Conservation (phyloP, 2,797 vertebrate genomes). For the Acanthornis magna region DNA sequence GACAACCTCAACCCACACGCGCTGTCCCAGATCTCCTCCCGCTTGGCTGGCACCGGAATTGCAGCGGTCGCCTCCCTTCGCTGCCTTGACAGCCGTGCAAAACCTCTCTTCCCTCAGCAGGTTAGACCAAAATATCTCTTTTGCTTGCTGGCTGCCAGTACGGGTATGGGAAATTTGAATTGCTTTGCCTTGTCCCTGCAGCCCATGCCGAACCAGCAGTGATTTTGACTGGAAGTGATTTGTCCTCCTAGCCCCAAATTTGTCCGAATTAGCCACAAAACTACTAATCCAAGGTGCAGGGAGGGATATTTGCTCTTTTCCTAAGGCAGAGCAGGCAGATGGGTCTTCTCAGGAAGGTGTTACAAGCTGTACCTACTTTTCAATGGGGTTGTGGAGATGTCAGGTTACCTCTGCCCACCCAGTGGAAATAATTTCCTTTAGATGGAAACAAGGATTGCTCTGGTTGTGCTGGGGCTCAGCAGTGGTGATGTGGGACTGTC, state of each 20-base stretch:
- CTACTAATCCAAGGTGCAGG: neutral
- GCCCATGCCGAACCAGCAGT: fast-evolving
- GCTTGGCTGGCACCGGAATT: neutral
- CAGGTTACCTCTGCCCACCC: neutral
- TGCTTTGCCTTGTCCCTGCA: neutral
- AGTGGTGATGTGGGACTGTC: neutral
- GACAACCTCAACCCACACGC: neutral
- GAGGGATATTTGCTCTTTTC: neutral
- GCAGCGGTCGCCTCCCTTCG: neutral
- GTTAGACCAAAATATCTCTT: neutral
- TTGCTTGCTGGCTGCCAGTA: neutral
- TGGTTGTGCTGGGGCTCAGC: neutral
- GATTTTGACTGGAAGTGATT: neutral
- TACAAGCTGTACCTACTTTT: neutral
- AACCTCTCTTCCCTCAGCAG: neutral
- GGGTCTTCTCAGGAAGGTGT: neutral
- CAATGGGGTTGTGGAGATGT: neutral
- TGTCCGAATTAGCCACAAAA: neutral
- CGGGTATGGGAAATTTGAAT: neutral
- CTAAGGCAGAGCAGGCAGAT: neutral
- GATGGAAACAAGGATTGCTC: neutral
- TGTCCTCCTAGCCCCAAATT: too few species aligned
- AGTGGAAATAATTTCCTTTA: neutral
- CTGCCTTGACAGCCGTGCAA: neutral
- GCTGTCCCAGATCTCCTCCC: neutral